Conservation (phyloP, 2,888 invertebrate genomes). For the Palloptera scutellata region DNA sequence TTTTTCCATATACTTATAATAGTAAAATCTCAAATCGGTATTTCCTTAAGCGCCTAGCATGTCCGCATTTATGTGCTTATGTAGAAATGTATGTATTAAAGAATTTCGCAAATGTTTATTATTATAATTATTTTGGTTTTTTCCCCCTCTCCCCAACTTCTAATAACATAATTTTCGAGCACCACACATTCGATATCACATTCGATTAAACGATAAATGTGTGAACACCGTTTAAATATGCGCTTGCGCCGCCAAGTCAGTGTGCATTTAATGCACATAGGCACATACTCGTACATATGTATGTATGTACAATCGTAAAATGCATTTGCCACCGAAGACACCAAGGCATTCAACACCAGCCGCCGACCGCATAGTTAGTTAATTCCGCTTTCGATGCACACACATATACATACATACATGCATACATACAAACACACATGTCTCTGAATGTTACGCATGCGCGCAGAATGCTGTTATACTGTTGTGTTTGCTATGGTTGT, state of each 20-base stretch:
- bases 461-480: neutral
- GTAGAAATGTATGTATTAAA: neutral
- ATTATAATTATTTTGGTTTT: neutral
- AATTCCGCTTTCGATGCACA: too few species aligned
- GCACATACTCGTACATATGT: too few species aligned
- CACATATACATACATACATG: too few species aligned
- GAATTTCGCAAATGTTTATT: too few species aligned
- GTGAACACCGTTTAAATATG: slow-evolving; percentile 3
- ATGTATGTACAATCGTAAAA: too few species aligned
- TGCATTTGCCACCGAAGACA: too few species aligned
- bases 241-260: neutral
- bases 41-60: neutral
- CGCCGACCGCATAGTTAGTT: too few species aligned
- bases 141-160: neutral
- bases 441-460: too few species aligned
- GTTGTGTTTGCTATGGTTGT: neutral
- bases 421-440: too few species aligned
- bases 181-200: slow-evolving; percentile 2
- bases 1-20: too few species aligned
- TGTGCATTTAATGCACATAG: neutral
- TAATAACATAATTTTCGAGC: slow-evolving; percentile 20
- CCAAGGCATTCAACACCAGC: too few species aligned
- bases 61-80: neutral
- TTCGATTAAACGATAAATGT: slow-evolving; percentile 20
- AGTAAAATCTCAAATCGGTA: too few species aligned